These are phyloP conservation scores for Agrilus planipennis DNA, from an alignment of 1,140 invertebrate species.

Conservation along the genomic window DNA sequence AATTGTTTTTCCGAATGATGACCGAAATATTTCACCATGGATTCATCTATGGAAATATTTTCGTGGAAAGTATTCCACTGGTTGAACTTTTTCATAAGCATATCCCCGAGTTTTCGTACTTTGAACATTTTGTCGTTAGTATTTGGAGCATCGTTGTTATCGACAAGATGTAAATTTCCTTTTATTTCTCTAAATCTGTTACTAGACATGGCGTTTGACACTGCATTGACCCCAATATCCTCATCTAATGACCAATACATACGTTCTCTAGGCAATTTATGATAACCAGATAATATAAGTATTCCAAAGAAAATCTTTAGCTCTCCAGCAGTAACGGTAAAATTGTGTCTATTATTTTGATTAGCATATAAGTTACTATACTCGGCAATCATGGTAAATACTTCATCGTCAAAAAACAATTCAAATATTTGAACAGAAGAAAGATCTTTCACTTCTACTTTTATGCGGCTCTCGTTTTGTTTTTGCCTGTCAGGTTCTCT, in stretches of 20 bases:
- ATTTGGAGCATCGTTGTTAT: not conserved
- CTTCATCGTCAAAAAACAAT: conserved; percentile 2
- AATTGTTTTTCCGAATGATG: too few relatives aligned
- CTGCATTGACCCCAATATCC: not conserved
- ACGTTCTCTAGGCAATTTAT: conserved; percentile 1
- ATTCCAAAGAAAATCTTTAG: conserved; percentile 3
- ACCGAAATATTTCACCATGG: too few relatives aligned
- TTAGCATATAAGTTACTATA: conserved; percentile 1
- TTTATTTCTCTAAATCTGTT: conserved; percentile 8
- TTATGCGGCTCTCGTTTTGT: too few relatives aligned
- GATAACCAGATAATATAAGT: conserved; percentile 1
- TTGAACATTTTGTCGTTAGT: not conserved
- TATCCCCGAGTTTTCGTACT: too few relatives aligned
- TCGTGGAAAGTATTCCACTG: too few relatives aligned
- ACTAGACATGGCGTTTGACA: conserved; percentile 1
- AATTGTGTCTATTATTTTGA: conserved; percentile 3
- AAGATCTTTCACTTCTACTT: too few relatives aligned
- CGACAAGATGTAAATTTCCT: conserved; percentile 2
- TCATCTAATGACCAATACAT: conserved; percentile 4
- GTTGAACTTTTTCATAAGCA: too few relatives aligned
- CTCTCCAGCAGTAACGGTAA: not conserved
- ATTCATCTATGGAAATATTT: too few relatives aligned
- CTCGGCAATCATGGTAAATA: not conserved
- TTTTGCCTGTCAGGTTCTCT: too few relatives aligned
- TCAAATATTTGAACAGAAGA: conserved; percentile 5